phyloP scores from a whole-genome alignment of 53 echinoderm and acorn worm species.

The Hippasteria phrygiana region DNA sequence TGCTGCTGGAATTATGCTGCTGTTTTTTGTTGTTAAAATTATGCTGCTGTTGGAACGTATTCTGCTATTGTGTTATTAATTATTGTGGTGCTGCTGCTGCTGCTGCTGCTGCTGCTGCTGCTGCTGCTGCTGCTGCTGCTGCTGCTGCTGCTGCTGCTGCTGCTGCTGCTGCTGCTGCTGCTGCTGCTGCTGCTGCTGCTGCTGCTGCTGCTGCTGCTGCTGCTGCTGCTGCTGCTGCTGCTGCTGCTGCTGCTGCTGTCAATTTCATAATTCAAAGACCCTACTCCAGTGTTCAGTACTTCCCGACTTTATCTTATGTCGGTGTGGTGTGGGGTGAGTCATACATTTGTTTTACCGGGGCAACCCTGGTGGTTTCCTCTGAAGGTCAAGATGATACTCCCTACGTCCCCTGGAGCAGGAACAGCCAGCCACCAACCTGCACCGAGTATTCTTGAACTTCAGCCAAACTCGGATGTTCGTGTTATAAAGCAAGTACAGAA shows the following conservation, averaged over 20 bases:
- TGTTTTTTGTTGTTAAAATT: no score
- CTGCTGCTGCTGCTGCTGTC: neutral
- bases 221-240: neutral
- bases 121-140: neutral
- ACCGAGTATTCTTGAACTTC: no score
- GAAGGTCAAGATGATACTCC: neutral
- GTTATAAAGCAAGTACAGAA: no score
- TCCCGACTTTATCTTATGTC: neutral
- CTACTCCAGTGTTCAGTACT: neutral
- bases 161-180: neutral
- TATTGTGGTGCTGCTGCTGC: neutral
- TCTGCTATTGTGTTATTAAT: neutral
- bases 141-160: neutral
- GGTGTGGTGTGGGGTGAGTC: neutral
- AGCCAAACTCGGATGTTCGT: no score
- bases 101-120: neutral
- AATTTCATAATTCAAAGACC: neutral
- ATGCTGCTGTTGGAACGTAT: neutral
- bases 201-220: neutral
- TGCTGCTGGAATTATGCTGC: no score
- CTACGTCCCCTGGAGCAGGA: neutral
- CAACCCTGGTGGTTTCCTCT: constrained; percentile 1
- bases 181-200: constrained; percentile 12
- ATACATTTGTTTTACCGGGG: neutral
- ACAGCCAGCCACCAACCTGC: no score